A percentile compares a stretch with the other conserved stretches of the same genome.
Evolutionary conservation across 2,113 vertebrate species (phyloP).

Genomic region (Lethenteron reissneri): DNA sequence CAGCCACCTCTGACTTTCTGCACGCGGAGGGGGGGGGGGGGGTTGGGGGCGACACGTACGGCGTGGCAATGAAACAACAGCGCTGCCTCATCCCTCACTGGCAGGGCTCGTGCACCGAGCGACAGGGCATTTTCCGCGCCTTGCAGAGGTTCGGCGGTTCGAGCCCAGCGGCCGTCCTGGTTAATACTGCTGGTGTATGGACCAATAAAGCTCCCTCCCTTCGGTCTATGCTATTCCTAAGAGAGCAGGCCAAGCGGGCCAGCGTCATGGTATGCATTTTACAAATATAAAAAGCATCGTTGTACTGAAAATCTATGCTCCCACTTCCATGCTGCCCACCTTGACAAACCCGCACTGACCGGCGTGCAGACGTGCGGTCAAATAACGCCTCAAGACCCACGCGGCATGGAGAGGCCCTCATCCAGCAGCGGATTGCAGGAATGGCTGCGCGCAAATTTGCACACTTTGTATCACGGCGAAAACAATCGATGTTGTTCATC

Average conservation of each 20-base stretch:
- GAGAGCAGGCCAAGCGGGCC: not conserved
- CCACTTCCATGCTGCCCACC: too few species aligned
- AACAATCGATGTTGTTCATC: too few species aligned
- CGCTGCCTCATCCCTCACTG: not conserved
- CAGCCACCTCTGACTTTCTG: conserved; percentile 72
- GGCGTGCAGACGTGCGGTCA: too few species aligned
- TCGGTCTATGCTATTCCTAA: not conserved
- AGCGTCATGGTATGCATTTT: not conserved
- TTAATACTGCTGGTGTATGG: conserved; percentile 11
- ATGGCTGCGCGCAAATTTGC: too few species aligned
- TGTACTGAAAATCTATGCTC: not conserved
- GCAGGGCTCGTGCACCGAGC: not conserved
- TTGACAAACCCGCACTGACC: too few species aligned
- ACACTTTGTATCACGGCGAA: too few species aligned
- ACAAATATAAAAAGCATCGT: not conserved
- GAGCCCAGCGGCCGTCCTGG: not conserved
- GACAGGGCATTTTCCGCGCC: not conserved
- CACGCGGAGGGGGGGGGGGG: not conserved
- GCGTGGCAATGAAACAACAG: not conserved
- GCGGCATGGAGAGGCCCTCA: too few species aligned
- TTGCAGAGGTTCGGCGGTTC: not conserved
- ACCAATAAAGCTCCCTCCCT: too few species aligned
- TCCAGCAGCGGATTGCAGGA: too few species aligned
- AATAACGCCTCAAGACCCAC: too few species aligned
- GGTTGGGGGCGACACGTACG: not conserved